phyloP scores from a whole-genome alignment of 2,888 invertebrate genomes.

The Cataglyphis cursor region DNA sequence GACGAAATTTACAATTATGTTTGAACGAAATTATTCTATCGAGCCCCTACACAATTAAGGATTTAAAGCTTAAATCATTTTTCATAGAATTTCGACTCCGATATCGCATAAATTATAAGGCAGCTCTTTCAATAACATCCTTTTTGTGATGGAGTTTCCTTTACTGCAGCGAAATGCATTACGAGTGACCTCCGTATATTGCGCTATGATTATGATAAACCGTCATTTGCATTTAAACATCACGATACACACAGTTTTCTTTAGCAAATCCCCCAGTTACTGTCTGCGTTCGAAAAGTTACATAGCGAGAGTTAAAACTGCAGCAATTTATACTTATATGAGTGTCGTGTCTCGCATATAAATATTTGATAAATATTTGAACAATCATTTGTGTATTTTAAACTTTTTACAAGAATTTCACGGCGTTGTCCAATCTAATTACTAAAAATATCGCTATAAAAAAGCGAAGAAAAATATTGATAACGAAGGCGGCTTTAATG shows the following conservation, averaged over 20 bases:
- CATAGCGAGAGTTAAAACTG: neutral
- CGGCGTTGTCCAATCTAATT: neutral
- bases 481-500: no score
- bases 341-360: slow-evolving; percentile 24
- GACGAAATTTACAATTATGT: neutral
- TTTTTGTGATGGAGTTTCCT: slow-evolving; percentile 2
- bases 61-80: slow-evolving; percentile 11
- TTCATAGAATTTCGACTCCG: neutral
- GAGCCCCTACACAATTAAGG: neutral
- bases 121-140: slow-evolving; percentile 3
- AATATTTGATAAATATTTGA: slow-evolving; percentile 18
- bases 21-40: neutral
- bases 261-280: neutral
- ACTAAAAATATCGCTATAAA: slow-evolving; percentile 15
- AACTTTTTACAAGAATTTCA: slow-evolving; percentile 7
- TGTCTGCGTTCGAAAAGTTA: slow-evolving; percentile 8
- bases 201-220: slow-evolving; percentile 15
- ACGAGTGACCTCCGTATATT: slow-evolving; percentile 17
- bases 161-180: slow-evolving; percentile 11
- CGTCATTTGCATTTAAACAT: slow-evolving; percentile 40
- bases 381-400: slow-evolving; percentile 6
- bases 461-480: slow-evolving; percentile 17
- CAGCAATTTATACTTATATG: slow-evolving; percentile 37
- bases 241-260: slow-evolving; percentile 25
- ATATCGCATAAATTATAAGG: neutral